Base-by-base conservation (phyloP, 2,797 vertebrate species). In the Sebastes melanostomus region DNA sequence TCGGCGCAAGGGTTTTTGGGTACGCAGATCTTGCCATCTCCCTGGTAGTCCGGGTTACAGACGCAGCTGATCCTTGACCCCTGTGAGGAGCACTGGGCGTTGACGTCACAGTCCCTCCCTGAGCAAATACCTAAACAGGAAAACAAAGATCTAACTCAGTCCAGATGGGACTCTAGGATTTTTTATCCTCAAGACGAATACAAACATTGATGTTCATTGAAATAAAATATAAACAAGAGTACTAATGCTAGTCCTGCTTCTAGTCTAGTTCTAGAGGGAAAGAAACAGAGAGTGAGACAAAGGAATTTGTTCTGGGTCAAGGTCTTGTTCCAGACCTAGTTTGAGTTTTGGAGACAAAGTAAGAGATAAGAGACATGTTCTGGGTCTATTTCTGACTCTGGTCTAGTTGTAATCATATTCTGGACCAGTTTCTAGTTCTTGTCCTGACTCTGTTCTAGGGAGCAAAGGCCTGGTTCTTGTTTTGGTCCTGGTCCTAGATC, bases 21-120 rank as follows among this genome's bases (percentile, higher is more conserved):
- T 61, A 96, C 82, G 66, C 98, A 99, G 61, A 97, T 78, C 32
- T 59, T 94, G 10, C 98, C 98, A 1, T 99, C 95, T 1, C 98
- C 98, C 36, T 95, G 72, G 34, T 95, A 98, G 68, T 95, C 96
- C 0, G 93, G 75, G 68, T 94, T 96, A 91, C 98, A 99, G n/a
- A 38, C 89, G 14, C 98, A 99, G 1, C 78, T 90, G 77, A 96
- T 93, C 20, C 93, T 91, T 24, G 65, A 92, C 8, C 83, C 77
- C 10, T 85, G 86, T 9, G 83, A 80, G 13, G 93, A 94, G 75
- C 98, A 99, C 16, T 72, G 77, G 16, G 97, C 98, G 2, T 96
- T 94, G 30, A 59, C 22, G 7, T 94, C 91, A 60, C 96, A 96
- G 30, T 91, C 86, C 2, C 81, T 88, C 1, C 8, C 9, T 0